Evolutionary conservation across 2,113 vertebrate species (phyloP), one percentile per base, ranked within the genome.

Genomic region (Microtus ochrogaster): DNA sequence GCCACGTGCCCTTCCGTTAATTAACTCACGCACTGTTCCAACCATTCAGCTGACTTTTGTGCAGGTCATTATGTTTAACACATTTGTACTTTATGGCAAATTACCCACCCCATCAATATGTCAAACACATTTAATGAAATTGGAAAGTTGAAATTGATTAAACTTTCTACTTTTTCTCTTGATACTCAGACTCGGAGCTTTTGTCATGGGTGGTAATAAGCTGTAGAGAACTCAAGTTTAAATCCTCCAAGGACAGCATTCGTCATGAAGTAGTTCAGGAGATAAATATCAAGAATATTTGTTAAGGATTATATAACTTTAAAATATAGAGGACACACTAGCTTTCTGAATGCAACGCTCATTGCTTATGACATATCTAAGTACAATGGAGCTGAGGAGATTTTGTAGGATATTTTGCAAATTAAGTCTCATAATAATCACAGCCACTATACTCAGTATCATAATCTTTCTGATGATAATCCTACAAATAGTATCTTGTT

Each of bases 121-220:
- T 74, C 82, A 90, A 92, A 66, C 33, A 83, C 24, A 72, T 77
- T 92, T 93, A 84, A 90, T 90, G 74, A 93, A 89, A 89, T 73
- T 63, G 73, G 41, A 77, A 92, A 76, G 7, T 21, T 79, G 68
- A 93, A 84, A 41, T 88, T 65, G 55, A 72, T 90, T 70, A 91
- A 96, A 73, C 58, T 89, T 82, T 82, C 82, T 49, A 68, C 41
- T 93, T 94, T 81, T 89, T 81, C 28, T 81, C 7, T 91, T 83
- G 79, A n/a, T 49, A 74, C 22, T 84, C 24, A 88, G 91, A 49
- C 5, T n/a, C 39, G 5, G 33, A 86, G 55, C 5, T 94, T 96
- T 94, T 92, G 41, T 47, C 47, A 16, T 33, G 6, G 47, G 41
- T 49, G 14, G 41, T 11, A 83, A 19, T 47, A 65, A 89, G 28